Conservation (phyloP, 2,113 vertebrate genomes). For the Hipposideros armiger region DNA sequence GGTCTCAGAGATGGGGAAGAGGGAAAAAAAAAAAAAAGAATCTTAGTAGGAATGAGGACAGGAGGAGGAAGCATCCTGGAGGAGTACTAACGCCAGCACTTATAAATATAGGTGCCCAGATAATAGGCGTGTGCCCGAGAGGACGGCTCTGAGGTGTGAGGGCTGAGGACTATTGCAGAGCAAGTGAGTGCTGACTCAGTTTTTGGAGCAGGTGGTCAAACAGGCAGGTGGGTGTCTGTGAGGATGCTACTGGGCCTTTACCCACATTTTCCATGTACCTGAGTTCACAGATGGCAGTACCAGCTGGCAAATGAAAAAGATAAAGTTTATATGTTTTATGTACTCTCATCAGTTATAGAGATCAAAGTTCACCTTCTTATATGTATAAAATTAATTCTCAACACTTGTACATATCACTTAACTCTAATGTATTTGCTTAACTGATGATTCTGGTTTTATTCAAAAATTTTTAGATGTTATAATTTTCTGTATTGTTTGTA, state of each 20-base stretch:
- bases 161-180: background rate
- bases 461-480: background rate
- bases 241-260: background rate
- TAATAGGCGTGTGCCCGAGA: background rate
- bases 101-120: background rate
- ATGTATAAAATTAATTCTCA: background rate
- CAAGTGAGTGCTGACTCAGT: background rate
- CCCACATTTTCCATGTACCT: constrained; percentile 25
- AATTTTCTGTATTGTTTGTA: background rate
- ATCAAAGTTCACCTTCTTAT: constrained; percentile 40
- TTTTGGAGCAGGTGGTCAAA: background rate
- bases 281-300: constrained; percentile 51
- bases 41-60: background rate
- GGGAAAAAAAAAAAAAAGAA: background rate
- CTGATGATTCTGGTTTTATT: background rate
- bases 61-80: background rate
- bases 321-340: constrained; percentile 7
- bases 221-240: constrained; percentile 35
- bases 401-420: background rate
- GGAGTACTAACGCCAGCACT: background rate
- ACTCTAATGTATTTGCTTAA: background rate
- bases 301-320: constrained; percentile 55
- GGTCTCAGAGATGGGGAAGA: background rate
- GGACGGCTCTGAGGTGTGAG: background rate
- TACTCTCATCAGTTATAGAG: constrained; percentile 48